These are phyloP conservation scores for Drosophila kuntzei DNA, from an alignment of 2,888 invertebrate species.

Conservation along the genomic window DNA sequence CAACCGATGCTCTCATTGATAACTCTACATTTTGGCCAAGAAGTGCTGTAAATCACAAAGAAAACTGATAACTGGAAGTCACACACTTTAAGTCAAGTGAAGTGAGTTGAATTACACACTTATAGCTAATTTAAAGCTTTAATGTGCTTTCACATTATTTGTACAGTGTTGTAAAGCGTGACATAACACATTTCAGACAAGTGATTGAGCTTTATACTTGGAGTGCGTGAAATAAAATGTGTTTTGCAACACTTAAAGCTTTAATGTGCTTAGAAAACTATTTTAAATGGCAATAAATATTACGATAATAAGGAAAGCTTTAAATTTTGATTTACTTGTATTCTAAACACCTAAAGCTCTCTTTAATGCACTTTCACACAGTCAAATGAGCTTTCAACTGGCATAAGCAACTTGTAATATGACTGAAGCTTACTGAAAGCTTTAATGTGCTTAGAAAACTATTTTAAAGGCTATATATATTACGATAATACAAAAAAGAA, in stretches of 20 bases:
- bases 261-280: background rate
- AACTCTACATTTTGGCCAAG: slow-evolving; percentile 16
- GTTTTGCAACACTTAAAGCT: background rate
- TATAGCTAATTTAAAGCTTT: background rate
- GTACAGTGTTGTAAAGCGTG: background rate
- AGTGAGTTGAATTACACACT: background rate
- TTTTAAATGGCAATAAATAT: background rate
- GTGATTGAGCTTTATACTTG: background rate
- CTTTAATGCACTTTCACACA: background rate
- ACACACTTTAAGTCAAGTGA: slow-evolving; percentile 1
- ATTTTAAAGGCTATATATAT: background rate
- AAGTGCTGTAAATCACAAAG: slow-evolving; percentile 1
- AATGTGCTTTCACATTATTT: slow-evolving; percentile 1
- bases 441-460: slow-evolving; percentile 1
- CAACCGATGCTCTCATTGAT: slow-evolving; percentile 15
- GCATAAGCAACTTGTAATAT: background rate
- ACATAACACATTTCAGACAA: background rate
- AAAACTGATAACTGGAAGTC: background rate
- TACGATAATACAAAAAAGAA: background rate
- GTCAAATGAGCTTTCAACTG: background rate
- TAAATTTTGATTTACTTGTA: background rate
- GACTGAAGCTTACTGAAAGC: background rate
- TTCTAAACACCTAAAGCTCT: background rate
- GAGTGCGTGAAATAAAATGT: no score
- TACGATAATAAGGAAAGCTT: background rate